Base-by-base conservation (phyloP, 35 echinoderm and acorn worm genomes). In the Chiridota heheva region DNA sequence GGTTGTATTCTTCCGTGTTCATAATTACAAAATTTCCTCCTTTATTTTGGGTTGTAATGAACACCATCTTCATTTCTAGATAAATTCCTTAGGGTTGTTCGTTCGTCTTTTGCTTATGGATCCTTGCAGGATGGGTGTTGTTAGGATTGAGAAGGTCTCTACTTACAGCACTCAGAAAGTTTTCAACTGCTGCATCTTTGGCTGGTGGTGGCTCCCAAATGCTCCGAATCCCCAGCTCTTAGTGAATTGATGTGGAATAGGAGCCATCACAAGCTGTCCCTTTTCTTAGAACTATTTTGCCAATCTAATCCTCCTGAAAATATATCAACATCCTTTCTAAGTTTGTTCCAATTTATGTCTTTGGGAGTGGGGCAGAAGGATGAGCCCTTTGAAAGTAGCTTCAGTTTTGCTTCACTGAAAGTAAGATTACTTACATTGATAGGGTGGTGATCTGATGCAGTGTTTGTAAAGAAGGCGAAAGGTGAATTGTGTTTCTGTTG, bases 31-130 rank as follows among this genome's bases (percentile, higher is more conserved):
- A 72, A 5, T 43, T 26, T 45, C 68, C 39, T 35, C 39, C 68
- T 29, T 72, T 72, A 39, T 72, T 43, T 43, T 72, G 68, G 7
- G 68, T 72, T 5, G 68, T 72, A 27, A 72, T 72, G 31, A 24
- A 40, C 31, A 44, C 68, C n/a, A 43, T 40, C 2, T 27, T 20
- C 27, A 40, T 25, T 15, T 16, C n/a, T 20, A 25, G 42, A 44
- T 2, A 72, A 43, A 43, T 72, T 43, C 0, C 25, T 3, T 36
- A 72, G 40, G 29, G 68, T 25, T 25, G 7, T 44, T 5, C 68
- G 12, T 44, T 69, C 65, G 12, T 29, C 65, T 18, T 69, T 69
- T 17, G 29, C 1, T 5, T 28, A 18, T 51, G 7, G 7, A 7
- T 51, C 7, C 20, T 51, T 51, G 7, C 46, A 51, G 8, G n/a